Conservation (phyloP, 2,797 vertebrate genomes). For the Centropyge bicolor region DNA sequence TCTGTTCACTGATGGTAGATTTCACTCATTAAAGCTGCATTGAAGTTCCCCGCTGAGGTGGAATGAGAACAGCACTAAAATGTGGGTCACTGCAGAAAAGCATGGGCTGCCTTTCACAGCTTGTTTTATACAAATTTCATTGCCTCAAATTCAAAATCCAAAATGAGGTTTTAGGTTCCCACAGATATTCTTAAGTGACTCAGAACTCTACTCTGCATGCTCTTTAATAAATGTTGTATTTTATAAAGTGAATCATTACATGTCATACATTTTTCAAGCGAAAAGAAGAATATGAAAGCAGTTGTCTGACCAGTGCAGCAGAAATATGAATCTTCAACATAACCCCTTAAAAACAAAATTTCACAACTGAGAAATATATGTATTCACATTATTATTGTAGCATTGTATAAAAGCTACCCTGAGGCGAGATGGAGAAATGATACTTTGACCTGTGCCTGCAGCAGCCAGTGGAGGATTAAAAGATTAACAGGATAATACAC, state of each 20-base stretch:
- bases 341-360: not conserved
- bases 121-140: slow-evolving; percentile 1
- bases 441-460: not conserved
- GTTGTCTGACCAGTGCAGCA: not conserved
- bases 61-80: not conserved
- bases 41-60: not conserved
- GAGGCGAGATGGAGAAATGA: not conserved
- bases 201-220: not conserved
- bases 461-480: not conserved
- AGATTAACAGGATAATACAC: not conserved
- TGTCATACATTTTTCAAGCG: not conserved
- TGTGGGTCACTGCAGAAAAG: slow-evolving; percentile 10
- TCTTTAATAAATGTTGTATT: not conserved
- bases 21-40: not conserved
- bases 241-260: not conserved
- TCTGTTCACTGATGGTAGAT: not conserved
- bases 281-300: not conserved
- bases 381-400: not conserved
- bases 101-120: not conserved
- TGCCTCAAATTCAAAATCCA: not conserved
- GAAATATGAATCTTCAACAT: not conserved
- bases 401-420: not conserved
- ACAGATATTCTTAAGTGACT: not conserved
- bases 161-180: not conserved
- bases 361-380: too few species aligned